These are phyloP conservation scores for Philantomba maxwellii DNA, from an alignment of 2,113 vertebrate species.

Conservation along the genomic window DNA sequence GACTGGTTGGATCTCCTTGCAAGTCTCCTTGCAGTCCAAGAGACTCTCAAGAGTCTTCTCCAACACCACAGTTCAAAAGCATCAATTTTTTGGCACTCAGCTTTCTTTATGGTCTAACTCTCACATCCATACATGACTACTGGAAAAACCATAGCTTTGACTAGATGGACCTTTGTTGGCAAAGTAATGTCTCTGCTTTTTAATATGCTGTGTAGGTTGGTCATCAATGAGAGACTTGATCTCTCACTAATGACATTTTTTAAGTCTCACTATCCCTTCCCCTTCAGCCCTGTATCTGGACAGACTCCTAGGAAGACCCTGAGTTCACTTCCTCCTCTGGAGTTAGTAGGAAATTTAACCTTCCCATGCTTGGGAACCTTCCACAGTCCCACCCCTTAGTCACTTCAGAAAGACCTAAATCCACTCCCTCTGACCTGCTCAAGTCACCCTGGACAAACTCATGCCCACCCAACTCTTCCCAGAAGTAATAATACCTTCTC, in stretches of 20 bases:
- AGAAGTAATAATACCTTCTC: background rate
- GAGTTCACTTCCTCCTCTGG: background rate
- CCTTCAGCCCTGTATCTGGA: background rate
- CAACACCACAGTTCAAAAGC: background rate
- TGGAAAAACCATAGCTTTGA: background rate
- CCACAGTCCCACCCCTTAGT: background rate
- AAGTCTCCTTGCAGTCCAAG: background rate
- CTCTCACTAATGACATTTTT: background rate
- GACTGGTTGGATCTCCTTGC: background rate
- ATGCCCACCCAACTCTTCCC: background rate
- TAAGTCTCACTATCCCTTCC: background rate
- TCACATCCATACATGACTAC: background rate
- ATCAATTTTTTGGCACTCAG: background rate
- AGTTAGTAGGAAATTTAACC: background rate
- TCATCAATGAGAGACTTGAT: background rate
- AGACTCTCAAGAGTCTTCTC: background rate
- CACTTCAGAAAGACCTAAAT: background rate
- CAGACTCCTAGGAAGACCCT: background rate
- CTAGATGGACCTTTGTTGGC: background rate
- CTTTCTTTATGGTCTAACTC: background rate
- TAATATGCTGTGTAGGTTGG: background rate
- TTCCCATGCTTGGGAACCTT: background rate
- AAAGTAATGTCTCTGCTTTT: background rate
- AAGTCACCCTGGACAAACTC: background rate
- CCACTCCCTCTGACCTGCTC: background rate